Conservation (phyloP, 2,113 vertebrate species). For the Stomatorhinus ivindoensis region DNA sequence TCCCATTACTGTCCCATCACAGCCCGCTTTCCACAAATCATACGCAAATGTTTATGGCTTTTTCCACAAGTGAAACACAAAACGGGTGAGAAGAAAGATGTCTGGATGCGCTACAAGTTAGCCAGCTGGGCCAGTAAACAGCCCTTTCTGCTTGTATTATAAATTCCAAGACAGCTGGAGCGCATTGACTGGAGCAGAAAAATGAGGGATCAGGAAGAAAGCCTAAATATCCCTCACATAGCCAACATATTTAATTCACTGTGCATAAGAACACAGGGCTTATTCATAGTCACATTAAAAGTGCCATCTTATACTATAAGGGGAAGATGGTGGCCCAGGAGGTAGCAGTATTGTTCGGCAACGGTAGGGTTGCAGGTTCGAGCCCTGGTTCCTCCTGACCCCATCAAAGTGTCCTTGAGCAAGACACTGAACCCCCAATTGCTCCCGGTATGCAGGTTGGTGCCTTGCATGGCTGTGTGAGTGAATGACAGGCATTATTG, state of each 20-base stretch:
- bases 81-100: constrained; percentile 20
- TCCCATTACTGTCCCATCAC: not conserved
- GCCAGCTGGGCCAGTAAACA: constrained; percentile 25
- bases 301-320: not conserved
- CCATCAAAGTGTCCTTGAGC: too few species aligned
- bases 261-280: not conserved
- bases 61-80: constrained; percentile 54
- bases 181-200: constrained; percentile 23
- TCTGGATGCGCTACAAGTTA: constrained; percentile 31
- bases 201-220: not conserved
- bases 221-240: not conserved
- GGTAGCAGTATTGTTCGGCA: too few species aligned
- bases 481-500: too few species aligned
- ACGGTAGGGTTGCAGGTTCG: too few species aligned
- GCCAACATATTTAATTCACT: not conserved
- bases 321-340: too few species aligned
- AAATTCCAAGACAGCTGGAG: constrained; percentile 34
- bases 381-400: too few species aligned
- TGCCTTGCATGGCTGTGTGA: too few species aligned
- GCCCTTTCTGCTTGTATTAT: constrained; percentile 23
- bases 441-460: too few species aligned
- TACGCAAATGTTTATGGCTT: constrained; percentile 48
- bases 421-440: too few species aligned
- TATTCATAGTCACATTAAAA: not conserved
- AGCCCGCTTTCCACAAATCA: constrained; percentile 37